These are phyloP conservation scores for Labeo rohita DNA, from an alignment of 2,113 vertebrate genomes.

Conservation along the genomic window DNA sequence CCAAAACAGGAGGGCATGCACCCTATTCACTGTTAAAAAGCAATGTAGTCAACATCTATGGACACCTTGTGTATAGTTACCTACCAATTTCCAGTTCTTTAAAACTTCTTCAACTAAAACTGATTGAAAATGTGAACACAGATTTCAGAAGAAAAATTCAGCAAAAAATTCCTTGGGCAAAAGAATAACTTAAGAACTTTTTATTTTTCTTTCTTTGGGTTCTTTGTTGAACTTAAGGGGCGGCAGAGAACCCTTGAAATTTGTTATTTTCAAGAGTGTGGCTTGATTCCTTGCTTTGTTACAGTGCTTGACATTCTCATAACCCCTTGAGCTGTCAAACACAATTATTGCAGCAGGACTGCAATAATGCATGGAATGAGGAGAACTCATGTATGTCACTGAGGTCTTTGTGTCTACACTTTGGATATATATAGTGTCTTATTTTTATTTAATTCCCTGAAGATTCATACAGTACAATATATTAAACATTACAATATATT, in stretches of 20 bases:
- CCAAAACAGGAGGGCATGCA: neutral
- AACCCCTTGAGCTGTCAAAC: constrained; percentile 27
- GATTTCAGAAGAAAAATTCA: neutral
- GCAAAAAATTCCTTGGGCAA: neutral
- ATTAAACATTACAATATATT: neutral
- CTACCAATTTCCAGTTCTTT: neutral
- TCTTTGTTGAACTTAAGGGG: neutral
- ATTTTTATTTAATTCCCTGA: neutral
- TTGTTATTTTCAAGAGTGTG: neutral
- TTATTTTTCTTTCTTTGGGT: neutral
- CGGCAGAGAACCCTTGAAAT: neutral
- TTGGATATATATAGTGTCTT: neutral
- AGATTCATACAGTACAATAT: neutral
- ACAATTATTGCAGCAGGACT: neutral
- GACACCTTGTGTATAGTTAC: neutral
- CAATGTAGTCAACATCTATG: neutral
- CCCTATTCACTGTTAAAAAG: constrained; percentile 12
- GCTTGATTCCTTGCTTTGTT: constrained; percentile 2
- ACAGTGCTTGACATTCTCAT: neutral
- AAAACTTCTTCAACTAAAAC: neutral
- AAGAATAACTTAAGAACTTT: neutral
- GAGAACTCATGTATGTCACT: constrained; percentile 3
- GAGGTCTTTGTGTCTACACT: neutral
- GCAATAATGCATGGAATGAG: constrained; percentile 4
- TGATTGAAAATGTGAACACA: neutral